Percentiles rank a stretch among this genome's conserved stretches.
Evolutionary conservation across 2,888 invertebrate species (phyloP).

Genomic region (Drosophila antonietae): DNA sequence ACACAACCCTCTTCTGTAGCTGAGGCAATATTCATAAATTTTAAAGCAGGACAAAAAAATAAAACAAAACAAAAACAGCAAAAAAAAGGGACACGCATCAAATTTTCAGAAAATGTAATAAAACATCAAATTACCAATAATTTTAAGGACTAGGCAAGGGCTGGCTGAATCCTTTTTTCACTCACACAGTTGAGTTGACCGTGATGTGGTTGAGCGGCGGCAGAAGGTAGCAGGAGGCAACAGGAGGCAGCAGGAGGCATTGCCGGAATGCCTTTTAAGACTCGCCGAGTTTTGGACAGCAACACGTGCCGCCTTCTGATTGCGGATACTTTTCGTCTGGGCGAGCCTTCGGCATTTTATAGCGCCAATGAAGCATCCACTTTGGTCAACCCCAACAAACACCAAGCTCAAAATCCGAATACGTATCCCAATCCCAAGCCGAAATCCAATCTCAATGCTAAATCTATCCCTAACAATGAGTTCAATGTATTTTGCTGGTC

Average conservation of each 20-base stretch:
- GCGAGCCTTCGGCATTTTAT: conserved; percentile 46
- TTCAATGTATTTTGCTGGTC: conserved; percentile 60
- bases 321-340: conserved; percentile 53
- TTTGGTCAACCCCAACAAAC: conserved; percentile 21
- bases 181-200: not conserved
- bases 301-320: conserved; percentile 71
- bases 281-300: conserved; percentile 42
- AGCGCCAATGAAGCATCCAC: conserved; percentile 44
- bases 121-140: conserved; percentile 73
- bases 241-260: not conserved
- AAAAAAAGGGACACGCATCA: conserved; percentile 37
- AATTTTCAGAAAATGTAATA: conserved; percentile 64
- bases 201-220: not conserved
- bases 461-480: conserved; percentile 19
- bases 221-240: not conserved
- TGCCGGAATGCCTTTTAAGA: conserved; percentile 1
- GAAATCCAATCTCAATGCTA: conserved; percentile 4
- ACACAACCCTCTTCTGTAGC: conserved; percentile 2
- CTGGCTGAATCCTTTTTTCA: conserved; percentile 55
- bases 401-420: not conserved
- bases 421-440: not conserved
- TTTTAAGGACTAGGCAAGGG: conserved; percentile 34
- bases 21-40: conserved; percentile 58
- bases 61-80: conserved; percentile 25
- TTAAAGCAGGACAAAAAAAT: conserved; percentile 46